These are phyloP conservation scores for Pogonognathellus flavescens DNA, from an alignment of 1,140 invertebrate species.

Conservation along the genomic window DNA sequence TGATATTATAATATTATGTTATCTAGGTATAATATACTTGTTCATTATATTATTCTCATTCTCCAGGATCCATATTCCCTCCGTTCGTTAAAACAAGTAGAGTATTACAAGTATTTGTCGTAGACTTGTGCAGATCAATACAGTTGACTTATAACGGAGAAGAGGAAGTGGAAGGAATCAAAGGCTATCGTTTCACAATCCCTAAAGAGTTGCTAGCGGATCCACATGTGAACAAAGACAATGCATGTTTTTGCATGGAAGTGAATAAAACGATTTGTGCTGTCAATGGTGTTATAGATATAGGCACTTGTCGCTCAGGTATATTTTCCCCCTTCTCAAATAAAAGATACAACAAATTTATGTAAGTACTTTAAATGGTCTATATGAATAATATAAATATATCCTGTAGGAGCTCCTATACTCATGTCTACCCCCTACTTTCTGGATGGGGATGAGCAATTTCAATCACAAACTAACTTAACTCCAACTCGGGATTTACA, in stretches of 20 bases:
- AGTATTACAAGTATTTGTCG: constrained; percentile 51
- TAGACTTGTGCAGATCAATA: constrained; percentile 54
- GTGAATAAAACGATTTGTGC: neutral
- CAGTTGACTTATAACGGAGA: constrained; percentile 46
- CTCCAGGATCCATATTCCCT: constrained; percentile 39
- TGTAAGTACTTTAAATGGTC: too few species aligned
- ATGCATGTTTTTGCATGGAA: constrained; percentile 16
- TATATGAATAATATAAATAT: too few species aligned
- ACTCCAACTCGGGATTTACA: constrained; percentile 47
- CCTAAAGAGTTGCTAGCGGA: constrained; percentile 22
- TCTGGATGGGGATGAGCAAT: constrained; percentile 27
- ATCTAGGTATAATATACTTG: too few species aligned
- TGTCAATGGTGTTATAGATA: neutral
- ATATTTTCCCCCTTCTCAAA: neutral
- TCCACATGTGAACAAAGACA: neutral
- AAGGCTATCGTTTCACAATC: neutral
- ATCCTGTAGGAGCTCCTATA: constrained; percentile 51
- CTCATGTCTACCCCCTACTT: constrained; percentile 62
- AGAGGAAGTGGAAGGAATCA: constrained; percentile 28
- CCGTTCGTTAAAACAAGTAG: constrained; percentile 15
- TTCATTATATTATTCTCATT: too few species aligned
- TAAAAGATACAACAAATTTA: too few species aligned
- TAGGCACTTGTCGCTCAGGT: constrained; percentile 10
- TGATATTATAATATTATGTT: too few species aligned
- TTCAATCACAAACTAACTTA: constrained; percentile 50